Percentiles rank a stretch among this genome's conserved stretches.
These are phyloP conservation scores for Drosophila pseudotakahashii DNA, from an alignment of 2,888 invertebrate species.

Conservation along the genomic window DNA sequence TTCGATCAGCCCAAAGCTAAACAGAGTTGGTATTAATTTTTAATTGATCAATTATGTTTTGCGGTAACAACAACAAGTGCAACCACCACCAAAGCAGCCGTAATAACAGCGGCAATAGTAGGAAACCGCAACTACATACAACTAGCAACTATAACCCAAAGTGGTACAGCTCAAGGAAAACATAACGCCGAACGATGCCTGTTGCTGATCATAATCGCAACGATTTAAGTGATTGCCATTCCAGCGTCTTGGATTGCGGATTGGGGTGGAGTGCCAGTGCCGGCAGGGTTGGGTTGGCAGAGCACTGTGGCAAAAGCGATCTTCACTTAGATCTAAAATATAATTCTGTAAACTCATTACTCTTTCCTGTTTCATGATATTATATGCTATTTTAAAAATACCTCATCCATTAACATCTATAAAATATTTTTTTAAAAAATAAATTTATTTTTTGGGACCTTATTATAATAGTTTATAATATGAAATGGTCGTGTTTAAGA, in stretches of 20 bases:
- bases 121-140: slow-evolving; percentile 29
- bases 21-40: slow-evolving; percentile 73
- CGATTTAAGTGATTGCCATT: slow-evolving; percentile 74
- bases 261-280: slow-evolving; percentile 26
- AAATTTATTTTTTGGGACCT: too few relatives aligned
- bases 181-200: slow-evolving; percentile 54
- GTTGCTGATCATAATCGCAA: slow-evolving; percentile 73
- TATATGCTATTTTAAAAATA: too few relatives aligned
- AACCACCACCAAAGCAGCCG: slow-evolving; percentile 19
- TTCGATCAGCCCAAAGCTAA: slow-evolving; percentile 61
- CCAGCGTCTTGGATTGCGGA: slow-evolving; percentile 25
- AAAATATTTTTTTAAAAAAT: too few relatives aligned
- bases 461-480: too few relatives aligned
- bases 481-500: too few relatives aligned
- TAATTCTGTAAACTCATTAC: too few relatives aligned
- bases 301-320: background rate
- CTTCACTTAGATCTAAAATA: too few relatives aligned
- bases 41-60: slow-evolving; percentile 74
- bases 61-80: slow-evolving; percentile 31
- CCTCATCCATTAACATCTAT: too few relatives aligned
- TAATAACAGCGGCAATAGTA: slow-evolving; percentile 19
- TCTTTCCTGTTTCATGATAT: too few relatives aligned
- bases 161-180: slow-evolving; percentile 58
- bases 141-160: slow-evolving; percentile 15
- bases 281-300: slow-evolving; percentile 7